These are phyloP conservation scores for Stenolophus ochropezus DNA, from an alignment of 2,888 invertebrate genomes.

Conservation along the genomic window DNA sequence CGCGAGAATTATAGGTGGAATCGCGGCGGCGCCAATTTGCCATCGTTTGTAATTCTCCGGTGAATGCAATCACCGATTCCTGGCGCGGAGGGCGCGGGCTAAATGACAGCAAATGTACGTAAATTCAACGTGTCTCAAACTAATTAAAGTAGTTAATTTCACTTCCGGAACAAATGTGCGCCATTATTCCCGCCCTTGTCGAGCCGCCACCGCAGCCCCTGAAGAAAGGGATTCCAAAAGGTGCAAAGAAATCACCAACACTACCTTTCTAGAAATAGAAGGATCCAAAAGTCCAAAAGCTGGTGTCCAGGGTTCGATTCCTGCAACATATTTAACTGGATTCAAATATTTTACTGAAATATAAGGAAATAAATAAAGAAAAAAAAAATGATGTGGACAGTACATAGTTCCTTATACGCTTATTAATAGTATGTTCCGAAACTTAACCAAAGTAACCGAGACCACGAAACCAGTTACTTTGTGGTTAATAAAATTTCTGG, in stretches of 20 bases:
- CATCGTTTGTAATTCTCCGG: constrained; percentile 50
- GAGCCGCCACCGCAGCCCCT: constrained; percentile 62
- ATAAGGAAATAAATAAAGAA: no score
- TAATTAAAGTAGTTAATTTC: constrained; percentile 74
- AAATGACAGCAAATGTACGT: constrained; percentile 71
- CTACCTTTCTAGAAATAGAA: no score
- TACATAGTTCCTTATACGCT: no score
- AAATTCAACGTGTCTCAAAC: constrained; percentile 74
- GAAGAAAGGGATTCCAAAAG: not conserved
- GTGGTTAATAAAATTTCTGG: no score
- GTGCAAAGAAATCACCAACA: not conserved
- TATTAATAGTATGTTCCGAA: no score
- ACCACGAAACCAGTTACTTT: no score
- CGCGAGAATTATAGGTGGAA: constrained; percentile 68
- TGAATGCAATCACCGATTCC: constrained; percentile 57
- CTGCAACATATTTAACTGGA: no score
- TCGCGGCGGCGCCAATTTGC: constrained; percentile 62
- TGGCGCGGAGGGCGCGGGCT: constrained; percentile 29
- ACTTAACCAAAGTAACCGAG: no score
- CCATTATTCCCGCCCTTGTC: constrained; percentile 71
- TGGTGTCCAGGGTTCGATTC: no score
- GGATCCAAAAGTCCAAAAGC: no score
- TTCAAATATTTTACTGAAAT: no score
- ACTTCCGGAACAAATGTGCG: constrained; percentile 72
- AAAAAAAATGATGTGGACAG: no score